Percentiles rank a stretch among this genome's conserved stretches.
phyloP scores from a whole-genome alignment of 2,797 vertebrate genomes.

The Pangasius macronema region DNA sequence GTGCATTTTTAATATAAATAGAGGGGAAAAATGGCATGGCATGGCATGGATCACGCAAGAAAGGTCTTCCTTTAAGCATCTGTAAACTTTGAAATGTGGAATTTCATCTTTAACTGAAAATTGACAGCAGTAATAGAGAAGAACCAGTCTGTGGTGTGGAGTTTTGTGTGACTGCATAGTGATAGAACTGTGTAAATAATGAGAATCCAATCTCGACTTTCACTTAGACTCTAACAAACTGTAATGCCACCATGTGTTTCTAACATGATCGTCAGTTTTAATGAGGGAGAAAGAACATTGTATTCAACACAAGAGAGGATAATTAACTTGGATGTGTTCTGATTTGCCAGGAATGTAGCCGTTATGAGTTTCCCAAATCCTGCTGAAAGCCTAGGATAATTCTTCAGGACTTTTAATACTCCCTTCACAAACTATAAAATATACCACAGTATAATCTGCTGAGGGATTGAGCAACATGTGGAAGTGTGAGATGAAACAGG shows the following conservation, averaged over 20 bases:
- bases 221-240: not conserved
- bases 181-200: not conserved
- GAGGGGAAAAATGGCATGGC: too few species aligned
- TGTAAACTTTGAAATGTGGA: not conserved
- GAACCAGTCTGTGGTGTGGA: not conserved
- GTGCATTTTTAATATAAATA: not conserved
- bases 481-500: slow-evolving; percentile 33
- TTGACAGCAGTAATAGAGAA: not conserved
- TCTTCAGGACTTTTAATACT: not conserved
- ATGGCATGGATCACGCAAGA: not conserved
- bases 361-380: not conserved
- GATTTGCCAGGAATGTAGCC: slow-evolving; percentile 26
- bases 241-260: not conserved
- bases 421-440: slow-evolving; percentile 9
- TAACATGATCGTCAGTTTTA: slow-evolving; percentile 11
- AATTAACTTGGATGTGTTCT: slow-evolving; percentile 22
- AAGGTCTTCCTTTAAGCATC: not conserved
- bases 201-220: not conserved
- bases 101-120: not conserved
- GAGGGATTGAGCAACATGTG: slow-evolving; percentile 31
- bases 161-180: slow-evolving; percentile 14
- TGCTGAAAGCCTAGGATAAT: not conserved
- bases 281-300: slow-evolving; percentile 1
- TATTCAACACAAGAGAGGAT: not conserved
- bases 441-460: not conserved